Evolutionary conservation across 2,113 vertebrate genomes (phyloP), one percentile per base, ranked within the genome.

Genomic region (Pardalotus punctatus): DNA sequence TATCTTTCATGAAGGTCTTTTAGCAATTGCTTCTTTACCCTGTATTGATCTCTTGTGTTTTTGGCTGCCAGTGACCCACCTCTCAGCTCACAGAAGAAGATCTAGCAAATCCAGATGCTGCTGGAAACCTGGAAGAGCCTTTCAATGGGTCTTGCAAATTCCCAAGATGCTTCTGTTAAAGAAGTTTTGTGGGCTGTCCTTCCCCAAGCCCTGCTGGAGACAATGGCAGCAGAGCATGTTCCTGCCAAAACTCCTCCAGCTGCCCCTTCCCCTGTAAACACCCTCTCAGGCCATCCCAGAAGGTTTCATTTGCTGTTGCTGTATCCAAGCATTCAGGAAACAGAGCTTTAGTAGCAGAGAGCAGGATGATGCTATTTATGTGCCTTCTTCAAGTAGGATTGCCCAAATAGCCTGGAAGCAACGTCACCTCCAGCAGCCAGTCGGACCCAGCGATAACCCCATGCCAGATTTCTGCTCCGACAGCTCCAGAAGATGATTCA

Each of bases 401-500:
- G 62, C 91, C 95, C 91, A 57, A 81, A 35, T 21, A 95, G 76
- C 53, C 93, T 86, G 71, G 62, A 47, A 93, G 65, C 57, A 84
- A 56, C 10, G 4, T 51, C 71, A 95, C 88, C 82, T 76, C 90
- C 88, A 82, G 88, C 88, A 72, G 94, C 15, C 72, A 62, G 70
- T 15, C 0, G 2, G 81, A 91, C 81, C 45, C 72, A 56, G 83
- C 1, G 2, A 81, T 83, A 91, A 65, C 72, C 79, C 47, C 17
- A 3, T 58, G 81, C 87, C 94, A 96, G 90, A 65, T 51, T 62
- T 70, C 87, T 58, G 67, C 56, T 77, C 90, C 2, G 31, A 77
- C 80, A 86, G 88, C 84, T 95, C 86, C 93, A 92, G 45, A 66
- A 83, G 60, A 83, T 94, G 92, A 96, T 88, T 95, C 94, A 95